These are phyloP conservation scores for Oceanodroma leucorhoa DNA, from an alignment of 2,797 vertebrate species.

Conservation along the genomic window DNA sequence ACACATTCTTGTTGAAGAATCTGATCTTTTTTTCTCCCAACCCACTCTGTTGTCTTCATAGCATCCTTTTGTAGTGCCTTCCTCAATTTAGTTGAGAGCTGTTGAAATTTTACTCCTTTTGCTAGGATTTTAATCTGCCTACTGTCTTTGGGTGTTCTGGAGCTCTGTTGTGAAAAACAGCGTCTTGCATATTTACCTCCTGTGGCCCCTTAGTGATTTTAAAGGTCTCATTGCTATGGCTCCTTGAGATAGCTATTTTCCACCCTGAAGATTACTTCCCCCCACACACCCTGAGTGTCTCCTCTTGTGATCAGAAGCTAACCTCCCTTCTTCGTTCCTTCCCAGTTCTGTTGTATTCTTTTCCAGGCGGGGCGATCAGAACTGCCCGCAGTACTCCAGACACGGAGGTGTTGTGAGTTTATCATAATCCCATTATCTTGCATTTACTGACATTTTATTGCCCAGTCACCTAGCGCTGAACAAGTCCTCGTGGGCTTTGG, in stretches of 20 bases:
- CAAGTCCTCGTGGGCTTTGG: neutral
- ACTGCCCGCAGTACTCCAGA: neutral
- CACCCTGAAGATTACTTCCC: neutral
- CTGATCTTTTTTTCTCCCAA: neutral
- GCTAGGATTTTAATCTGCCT: neutral
- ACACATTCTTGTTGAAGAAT: neutral
- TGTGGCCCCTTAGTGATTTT: neutral
- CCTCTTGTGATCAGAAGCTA: neutral
- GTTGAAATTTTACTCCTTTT: neutral
- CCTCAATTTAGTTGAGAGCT: neutral
- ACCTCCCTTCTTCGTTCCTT: neutral
- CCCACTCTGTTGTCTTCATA: neutral
- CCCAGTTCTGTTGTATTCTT: neutral
- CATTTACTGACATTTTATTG: neutral
- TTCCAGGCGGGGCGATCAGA: neutral
- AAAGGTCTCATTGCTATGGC: neutral
- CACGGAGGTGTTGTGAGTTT: neutral
- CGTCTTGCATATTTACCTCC: neutral
- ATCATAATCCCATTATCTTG: neutral
- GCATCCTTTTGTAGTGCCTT: neutral
- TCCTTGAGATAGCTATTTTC: neutral
- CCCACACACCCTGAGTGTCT: neutral
- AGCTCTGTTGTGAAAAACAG: neutral
- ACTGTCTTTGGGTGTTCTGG: neutral
- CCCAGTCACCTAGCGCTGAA: neutral